These are phyloP conservation scores for Podargus strigoides DNA, from an alignment of 2,797 vertebrate species.

Conservation along the genomic window DNA sequence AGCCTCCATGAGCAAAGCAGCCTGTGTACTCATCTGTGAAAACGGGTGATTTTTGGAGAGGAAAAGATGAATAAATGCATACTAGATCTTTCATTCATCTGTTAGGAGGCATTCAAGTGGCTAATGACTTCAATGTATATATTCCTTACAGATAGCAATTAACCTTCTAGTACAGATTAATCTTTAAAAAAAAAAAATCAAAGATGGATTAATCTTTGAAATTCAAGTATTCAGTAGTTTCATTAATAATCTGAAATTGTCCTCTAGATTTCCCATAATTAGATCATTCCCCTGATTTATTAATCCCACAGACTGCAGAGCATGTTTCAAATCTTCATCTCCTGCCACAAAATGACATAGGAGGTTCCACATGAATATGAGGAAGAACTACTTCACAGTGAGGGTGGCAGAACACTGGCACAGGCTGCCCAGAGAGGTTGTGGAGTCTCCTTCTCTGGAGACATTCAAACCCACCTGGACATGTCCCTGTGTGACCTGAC, in stretches of 20 bases:
- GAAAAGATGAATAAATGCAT: background rate
- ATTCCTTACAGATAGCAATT: constrained; percentile 46
- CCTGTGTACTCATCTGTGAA: background rate
- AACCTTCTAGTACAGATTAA: constrained; percentile 54
- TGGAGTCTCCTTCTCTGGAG: no score
- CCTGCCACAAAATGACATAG: constrained; percentile 60
- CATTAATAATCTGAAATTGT: constrained; percentile 55
- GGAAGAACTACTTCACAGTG: no score
- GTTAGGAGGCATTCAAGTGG: constrained; percentile 34
- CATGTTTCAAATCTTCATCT: constrained; percentile 50
- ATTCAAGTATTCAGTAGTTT: background rate
- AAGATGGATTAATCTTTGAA: constrained; percentile 53
- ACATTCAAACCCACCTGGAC: no score
- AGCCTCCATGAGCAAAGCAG: background rate
- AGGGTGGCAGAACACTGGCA: no score
- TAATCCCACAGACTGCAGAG: constrained; percentile 46
- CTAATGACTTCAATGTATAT: constrained; percentile 23
- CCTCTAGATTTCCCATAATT: constrained; percentile 45
- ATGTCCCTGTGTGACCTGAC: no score
- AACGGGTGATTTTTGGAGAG: background rate
- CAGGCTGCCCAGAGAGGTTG: no score
- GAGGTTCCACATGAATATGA: no score
- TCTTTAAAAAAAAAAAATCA: constrained; percentile 28
- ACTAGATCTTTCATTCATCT: background rate
- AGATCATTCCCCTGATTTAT: constrained; percentile 50